phyloP scores from a whole-genome alignment of 2,888 invertebrate genomes.

The Oasisia sp. region DNA sequence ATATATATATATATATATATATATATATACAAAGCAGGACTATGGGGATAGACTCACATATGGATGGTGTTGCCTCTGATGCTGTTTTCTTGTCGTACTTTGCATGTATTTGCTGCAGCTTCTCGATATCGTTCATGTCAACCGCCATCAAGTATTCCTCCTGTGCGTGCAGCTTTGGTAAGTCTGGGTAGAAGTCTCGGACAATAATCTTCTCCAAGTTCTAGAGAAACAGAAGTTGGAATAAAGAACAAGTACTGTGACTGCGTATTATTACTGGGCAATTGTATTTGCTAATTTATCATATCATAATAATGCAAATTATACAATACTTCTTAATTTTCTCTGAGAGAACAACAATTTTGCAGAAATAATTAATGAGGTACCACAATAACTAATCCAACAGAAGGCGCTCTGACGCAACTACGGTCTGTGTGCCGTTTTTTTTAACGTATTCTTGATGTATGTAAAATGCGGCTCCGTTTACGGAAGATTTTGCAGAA shows the following conservation, averaged over 20 bases:
- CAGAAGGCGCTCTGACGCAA: too few species aligned
- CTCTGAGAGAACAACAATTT: too few species aligned
- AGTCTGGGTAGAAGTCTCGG: slow-evolving; percentile 95
- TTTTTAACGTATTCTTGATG: too few species aligned
- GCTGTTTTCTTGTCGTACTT: slow-evolving; percentile 74
- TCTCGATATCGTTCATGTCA: slow-evolving; percentile 87
- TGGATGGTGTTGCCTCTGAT: slow-evolving; percentile 23
- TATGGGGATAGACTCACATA: slow-evolving; percentile 25
- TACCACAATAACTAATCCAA: too few species aligned
- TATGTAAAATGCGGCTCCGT: too few species aligned
- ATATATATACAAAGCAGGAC: background rate
- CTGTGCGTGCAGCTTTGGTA: slow-evolving; percentile 90
- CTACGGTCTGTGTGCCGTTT: too few species aligned
- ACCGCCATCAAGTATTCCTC: slow-evolving; percentile 92
- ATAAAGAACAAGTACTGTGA: background rate
- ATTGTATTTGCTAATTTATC: too few species aligned
- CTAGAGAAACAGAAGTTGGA: slow-evolving; percentile 63
- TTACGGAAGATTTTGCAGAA: too few species aligned
- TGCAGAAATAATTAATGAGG: too few species aligned
- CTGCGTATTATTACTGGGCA: background rate
- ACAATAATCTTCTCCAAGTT: slow-evolving; percentile 95
- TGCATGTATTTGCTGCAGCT: slow-evolving; percentile 84
- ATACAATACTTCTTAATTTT: too few species aligned
- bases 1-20: slow-evolving; percentile 19
- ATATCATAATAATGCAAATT: too few species aligned